Evolutionary conservation across 2,113 vertebrate genomes (phyloP), one percentile per base, ranked within the genome.

Genomic region (Sinocyclocheilus grahami): DNA sequence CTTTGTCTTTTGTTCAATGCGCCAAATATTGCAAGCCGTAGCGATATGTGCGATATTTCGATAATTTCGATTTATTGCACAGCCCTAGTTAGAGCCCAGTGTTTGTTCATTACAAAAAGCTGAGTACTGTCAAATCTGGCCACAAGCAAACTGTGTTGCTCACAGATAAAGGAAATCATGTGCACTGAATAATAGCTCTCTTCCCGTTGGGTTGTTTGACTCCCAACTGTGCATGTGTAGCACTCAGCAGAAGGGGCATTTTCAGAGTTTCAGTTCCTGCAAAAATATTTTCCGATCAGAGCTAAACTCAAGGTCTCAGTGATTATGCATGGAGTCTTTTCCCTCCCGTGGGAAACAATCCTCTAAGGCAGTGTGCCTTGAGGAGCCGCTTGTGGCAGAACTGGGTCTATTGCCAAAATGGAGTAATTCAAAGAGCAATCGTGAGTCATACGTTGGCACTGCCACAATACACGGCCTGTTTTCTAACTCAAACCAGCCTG

Each of bases 381-480:
- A 10, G 42, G 80, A 76, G 87, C 33, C 7, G 30, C 46, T 60
- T 33, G 20, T 53, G 75, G 37, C 72, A 37, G 30, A 63, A 67
- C 46, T 20, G 75, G 77, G 39, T 58, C 33, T 62, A 18, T 18
- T 18, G 53, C 62, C 20, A 22, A 22, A 62, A 67, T 11, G 53
- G 33, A 22, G 37, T 8, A 13, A 71, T 63, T 63, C 6, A 83
- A 24, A 58, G 18, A 83, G 51, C 14, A 72, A 5, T 1, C 4
- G 11, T 72, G 79, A 89, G 33, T 62, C 82, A 74, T 51, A 37
- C 39, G 13, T 55, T 87, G 83, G 78, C 60, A 37, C 80, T 51
- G 87, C 67, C 83, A 82, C 67, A 76, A 74, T 87, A 18, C 76
- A 18, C 5, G 48, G 75, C 39, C n/a, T 83, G 81, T 77, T 83